These are phyloP conservation scores for Chaetodon trifasciatus DNA, from an alignment of 2,797 vertebrate species.

Conservation along the genomic window DNA sequence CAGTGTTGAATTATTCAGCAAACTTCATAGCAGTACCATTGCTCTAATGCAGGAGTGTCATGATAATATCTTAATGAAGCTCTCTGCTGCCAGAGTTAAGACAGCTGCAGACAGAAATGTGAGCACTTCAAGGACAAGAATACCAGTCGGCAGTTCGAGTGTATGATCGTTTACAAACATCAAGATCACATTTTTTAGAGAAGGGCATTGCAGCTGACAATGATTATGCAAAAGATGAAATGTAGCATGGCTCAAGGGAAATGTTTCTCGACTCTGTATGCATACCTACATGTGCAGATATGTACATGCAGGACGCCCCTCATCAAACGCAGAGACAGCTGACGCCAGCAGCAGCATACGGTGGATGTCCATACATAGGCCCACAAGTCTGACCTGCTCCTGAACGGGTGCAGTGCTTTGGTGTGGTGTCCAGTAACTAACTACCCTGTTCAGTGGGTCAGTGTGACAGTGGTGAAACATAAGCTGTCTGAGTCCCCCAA, in stretches of 20 bases:
- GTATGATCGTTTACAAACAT: conserved; percentile 34
- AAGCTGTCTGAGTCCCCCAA: conserved; percentile 21
- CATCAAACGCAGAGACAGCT: conserved; percentile 21
- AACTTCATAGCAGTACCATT: conserved; percentile 65
- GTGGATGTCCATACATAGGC: conserved; percentile 38
- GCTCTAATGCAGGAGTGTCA: conserved; percentile 71
- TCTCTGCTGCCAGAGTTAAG: conserved; percentile 63
- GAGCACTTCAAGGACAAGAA: conserved; percentile 50
- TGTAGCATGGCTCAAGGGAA: not conserved
- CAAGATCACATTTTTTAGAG: conserved; percentile 3
- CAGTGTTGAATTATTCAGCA: conserved; percentile 79
- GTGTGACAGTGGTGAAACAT: conserved; percentile 45
- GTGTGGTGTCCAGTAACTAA: conserved; percentile 39
- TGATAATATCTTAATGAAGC: conserved; percentile 77
- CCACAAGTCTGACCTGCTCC: conserved; percentile 26
- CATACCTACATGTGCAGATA: not conserved
- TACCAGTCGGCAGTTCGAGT: conserved; percentile 45
- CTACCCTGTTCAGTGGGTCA: conserved; percentile 49
- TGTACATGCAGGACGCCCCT: not conserved
- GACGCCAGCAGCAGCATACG: conserved; percentile 25
- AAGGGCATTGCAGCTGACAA: conserved; percentile 5
- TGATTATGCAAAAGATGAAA: conserved; percentile 16
- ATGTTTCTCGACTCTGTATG: not conserved
- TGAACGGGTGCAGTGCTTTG: conserved; percentile 24
- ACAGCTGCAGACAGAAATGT: conserved; percentile 55